Base-by-base conservation (phyloP, 1,140 invertebrate species). In the Mya arenaria region DNA sequence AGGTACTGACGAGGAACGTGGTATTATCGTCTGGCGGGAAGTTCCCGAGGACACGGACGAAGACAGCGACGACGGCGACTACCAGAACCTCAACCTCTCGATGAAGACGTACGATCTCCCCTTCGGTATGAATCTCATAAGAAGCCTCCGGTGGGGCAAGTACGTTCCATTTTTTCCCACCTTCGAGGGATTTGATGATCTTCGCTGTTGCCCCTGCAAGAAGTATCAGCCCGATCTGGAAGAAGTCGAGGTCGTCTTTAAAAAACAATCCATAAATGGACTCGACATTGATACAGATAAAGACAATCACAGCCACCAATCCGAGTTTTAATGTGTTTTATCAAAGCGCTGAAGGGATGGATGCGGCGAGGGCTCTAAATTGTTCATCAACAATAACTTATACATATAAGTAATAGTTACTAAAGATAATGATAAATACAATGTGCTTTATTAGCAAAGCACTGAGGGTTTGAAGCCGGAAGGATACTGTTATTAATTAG, bases 31-130 rank as follows among this genome's bases (percentile, higher is more conserved):
- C 6, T 82, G 79, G 79, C 58, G 79, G 23, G 71, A 82, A 48
- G 48, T 74, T 6, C 77, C 77, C 28, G 66, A 71, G 10, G 32
- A 30, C 6, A 23, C 36, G 1, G 68, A 74, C 52, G 68, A 74
- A 6, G 60, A 65, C 13, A 44, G 62, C 19, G 41, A 55, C 23
- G 79, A 82, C n/a, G n/a, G n/a, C n/a, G 39, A 73, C 39, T 34
- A 56, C 28, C 32, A 55, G 25, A 68, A 66, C 30, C n/a, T n/a
- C n/a, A 48, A 68, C 39, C 68, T 66, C n/a, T 65, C 37, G 15
- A 37, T 82, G n/a, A 72, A 72, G 23, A 82, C 79, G 0, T 82
- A 82, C 44, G 69, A 82, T 66, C 34, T 82, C 5, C 79, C 79
- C 34, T 66, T 82, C 37, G 69, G 37, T 32, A 82, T 73, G 60